Percentiles rank a stretch among this genome's conserved stretches.
phyloP scores from a whole-genome alignment of 2,888 invertebrate species.

The Encarsia formosa region DNA sequence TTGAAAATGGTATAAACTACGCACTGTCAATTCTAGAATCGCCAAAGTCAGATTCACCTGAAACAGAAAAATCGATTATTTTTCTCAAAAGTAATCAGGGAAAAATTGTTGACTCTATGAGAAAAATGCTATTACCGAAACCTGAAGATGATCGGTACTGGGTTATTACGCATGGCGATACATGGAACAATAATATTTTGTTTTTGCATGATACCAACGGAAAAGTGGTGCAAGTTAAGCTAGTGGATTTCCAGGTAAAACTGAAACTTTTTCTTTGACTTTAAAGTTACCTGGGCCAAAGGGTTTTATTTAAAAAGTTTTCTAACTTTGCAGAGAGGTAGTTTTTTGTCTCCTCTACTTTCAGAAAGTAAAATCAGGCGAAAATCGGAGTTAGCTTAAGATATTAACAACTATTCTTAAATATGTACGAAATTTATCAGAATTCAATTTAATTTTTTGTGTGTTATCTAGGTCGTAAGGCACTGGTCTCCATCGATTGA shows the following conservation, averaged over 20 bases:
- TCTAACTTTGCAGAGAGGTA: too few species aligned
- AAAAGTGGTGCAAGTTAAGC: conserved; percentile 28
- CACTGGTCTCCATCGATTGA: conserved; percentile 38
- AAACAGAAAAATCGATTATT: conserved; percentile 19
- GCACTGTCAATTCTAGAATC: conserved; percentile 31
- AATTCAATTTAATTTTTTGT: too few species aligned
- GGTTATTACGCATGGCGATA: conserved; percentile 39
- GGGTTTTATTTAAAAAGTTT: too few species aligned
- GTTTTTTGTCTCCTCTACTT: too few species aligned
- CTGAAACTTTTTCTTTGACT: background rate
- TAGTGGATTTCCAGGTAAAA: conserved; percentile 37
- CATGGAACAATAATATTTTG: conserved; percentile 42
- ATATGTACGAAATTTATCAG: too few species aligned
- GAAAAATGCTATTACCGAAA: conserved; percentile 19
- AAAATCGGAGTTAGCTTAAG: too few species aligned
- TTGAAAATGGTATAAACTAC: conserved; percentile 18
- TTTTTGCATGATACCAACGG: conserved; percentile 32
- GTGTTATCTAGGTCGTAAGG: conserved; percentile 34
- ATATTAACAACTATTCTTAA: too few species aligned
- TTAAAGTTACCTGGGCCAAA: background rate
- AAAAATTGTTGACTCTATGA: conserved; percentile 23
- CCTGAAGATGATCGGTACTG: conserved; percentile 30
- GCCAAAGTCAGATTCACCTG: conserved; percentile 22
- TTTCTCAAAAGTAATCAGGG: conserved; percentile 21
- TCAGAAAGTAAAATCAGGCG: too few species aligned